These are phyloP conservation scores for Paralichthys olivaceus DNA, from an alignment of 2,113 vertebrate species.

Conservation along the genomic window DNA sequence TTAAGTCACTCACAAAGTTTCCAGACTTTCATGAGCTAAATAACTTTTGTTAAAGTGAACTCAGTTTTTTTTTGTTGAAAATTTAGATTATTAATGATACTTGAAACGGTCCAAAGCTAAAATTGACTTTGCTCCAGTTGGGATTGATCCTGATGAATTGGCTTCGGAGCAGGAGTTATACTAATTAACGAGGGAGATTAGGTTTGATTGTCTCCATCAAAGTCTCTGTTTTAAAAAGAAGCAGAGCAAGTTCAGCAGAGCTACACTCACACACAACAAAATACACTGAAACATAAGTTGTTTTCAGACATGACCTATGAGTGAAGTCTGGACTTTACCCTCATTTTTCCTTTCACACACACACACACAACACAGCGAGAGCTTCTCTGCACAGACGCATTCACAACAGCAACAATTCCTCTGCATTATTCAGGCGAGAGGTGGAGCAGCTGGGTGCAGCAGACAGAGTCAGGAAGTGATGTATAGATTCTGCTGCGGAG, in stretches of 20 bases:
- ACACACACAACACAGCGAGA: no score
- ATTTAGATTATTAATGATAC: conserved; percentile 30
- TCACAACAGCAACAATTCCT: no score
- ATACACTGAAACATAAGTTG: not conserved
- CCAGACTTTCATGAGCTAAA: not conserved
- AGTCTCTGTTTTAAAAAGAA: conserved; percentile 38
- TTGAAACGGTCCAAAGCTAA: conserved; percentile 14
- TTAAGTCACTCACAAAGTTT: conserved; percentile 24
- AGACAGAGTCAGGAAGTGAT: no score
- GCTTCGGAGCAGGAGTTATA: conserved; percentile 55
- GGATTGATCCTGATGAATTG: conserved; percentile 52
- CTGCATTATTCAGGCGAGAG: no score
- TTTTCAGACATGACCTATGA: no score
- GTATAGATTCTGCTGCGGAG: no score
- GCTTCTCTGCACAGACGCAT: no score
- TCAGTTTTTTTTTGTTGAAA: conserved; percentile 4
- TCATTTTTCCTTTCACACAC: no score
- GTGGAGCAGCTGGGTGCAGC: no score
- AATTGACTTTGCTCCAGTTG: conserved; percentile 42
- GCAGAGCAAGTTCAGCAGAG: conserved; percentile 6
- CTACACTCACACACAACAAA: not conserved
- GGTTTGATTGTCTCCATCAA: conserved; percentile 61
- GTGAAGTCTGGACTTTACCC: no score
- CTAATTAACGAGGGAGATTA: conserved; percentile 63
- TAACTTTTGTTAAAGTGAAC: conserved; percentile 1